Evolutionary conservation across 2,113 vertebrate genomes (phyloP).

Genomic region (Syngnathoides biaculeatus): DNA sequence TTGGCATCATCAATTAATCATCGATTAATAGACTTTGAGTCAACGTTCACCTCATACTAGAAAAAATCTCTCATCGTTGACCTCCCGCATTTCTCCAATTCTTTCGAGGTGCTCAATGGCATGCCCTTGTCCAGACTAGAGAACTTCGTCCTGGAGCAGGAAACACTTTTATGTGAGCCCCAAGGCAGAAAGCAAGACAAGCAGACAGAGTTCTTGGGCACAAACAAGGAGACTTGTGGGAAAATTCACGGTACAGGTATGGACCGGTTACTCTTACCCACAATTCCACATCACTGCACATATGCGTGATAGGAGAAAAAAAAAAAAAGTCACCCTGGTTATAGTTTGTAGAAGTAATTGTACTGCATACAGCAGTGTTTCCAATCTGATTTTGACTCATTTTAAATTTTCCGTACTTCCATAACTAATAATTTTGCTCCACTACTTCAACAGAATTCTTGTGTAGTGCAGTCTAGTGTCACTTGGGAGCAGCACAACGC

Average conservation of each 20-base stretch:
- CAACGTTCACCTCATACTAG: neutral
- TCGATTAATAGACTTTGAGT: too few relatives aligned
- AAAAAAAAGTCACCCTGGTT: neutral
- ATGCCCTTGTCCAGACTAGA: constrained; percentile 79
- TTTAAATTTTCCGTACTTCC: too few relatives aligned
- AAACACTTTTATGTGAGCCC: constrained; percentile 60
- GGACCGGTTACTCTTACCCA: neutral
- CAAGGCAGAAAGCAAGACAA: constrained; percentile 21
- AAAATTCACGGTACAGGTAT: constrained; percentile 61
- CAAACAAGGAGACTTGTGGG: constrained; percentile 31
- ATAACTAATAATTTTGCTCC: too few relatives aligned
- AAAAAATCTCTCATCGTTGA: too few relatives aligned
- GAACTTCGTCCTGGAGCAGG: constrained; percentile 84
- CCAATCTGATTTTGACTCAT: neutral
- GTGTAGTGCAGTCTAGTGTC: constrained; percentile 21
- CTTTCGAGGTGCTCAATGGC: constrained; percentile 74
- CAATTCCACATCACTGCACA: neutral
- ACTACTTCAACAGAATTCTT: too few relatives aligned
- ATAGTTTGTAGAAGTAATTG: neutral
- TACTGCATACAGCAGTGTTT: neutral
- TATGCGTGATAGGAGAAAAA: neutral
- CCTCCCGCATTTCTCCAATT: neutral
- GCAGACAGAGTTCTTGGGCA: constrained; percentile 14
- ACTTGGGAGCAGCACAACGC: constrained; percentile 34
- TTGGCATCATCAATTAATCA: neutral